A percentile compares a stretch with the other conserved stretches of the same genome.
Conservation (phyloP, 35 echinoderm and acorn worm genomes). For the Nesometra sesokonis region DNA sequence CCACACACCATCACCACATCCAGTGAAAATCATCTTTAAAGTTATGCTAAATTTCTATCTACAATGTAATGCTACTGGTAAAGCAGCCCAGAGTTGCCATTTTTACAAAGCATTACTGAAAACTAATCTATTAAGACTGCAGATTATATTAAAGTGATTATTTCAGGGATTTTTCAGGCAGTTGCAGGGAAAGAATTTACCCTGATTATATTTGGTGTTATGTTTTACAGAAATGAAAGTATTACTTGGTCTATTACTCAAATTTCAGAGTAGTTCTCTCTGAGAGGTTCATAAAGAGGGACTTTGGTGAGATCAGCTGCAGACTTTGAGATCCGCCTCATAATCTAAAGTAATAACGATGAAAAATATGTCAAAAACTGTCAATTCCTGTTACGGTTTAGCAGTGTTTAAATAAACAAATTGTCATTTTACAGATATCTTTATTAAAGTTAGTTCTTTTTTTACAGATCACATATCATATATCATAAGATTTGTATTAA, state of each 20-base stretch:
- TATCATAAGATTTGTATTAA: too few species aligned
- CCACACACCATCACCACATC: too few species aligned
- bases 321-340: neutral
- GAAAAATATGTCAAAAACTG: too few species aligned
- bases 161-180: neutral
- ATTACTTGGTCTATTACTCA: neutral
- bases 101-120: neutral
- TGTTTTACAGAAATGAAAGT: neutral
- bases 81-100: neutral
- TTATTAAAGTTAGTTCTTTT: too few species aligned
- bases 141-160: neutral
- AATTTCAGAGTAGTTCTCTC: neutral
- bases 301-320: neutral
- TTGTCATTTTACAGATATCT: too few species aligned
- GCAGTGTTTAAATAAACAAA: too few species aligned
- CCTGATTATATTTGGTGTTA: neutral
- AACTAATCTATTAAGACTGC: neutral
- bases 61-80: neutral
- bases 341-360: neutral
- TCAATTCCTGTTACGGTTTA: too few species aligned
- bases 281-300: neutral
- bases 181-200: neutral
- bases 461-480: too few species aligned
- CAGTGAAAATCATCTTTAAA: too few species aligned
- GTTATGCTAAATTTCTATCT: neutral